Evolutionary conservation across 30 jellyfish, hydroid and myxozoan genomes (phyloP).

Genomic region (Haliclystus octoradiatus): DNA sequence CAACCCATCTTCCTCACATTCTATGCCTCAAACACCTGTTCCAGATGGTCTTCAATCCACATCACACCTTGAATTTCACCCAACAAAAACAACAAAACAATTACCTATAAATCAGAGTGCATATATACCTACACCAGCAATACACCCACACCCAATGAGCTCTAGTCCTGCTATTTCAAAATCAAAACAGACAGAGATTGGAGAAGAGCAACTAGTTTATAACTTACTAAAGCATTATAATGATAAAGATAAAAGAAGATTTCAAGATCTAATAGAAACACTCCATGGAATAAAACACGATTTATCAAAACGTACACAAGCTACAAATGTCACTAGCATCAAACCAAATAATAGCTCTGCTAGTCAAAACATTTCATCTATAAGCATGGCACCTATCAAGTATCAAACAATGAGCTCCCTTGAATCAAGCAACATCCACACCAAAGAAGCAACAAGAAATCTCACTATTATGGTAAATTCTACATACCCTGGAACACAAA

Average conservation of each 20-base stretch:
- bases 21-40: background rate
- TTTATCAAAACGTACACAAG: no score
- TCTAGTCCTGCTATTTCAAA: no score
- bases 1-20: background rate
- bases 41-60: background rate
- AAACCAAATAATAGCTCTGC: no score
- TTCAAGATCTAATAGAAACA: background rate
- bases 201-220: background rate
- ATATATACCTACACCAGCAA: background rate
- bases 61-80: slow-evolving; percentile 12
- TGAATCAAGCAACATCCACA: no score
- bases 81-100: slow-evolving; percentile 3
- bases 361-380: no score
- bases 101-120: background rate
- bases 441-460: no score
- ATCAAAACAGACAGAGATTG: no score
- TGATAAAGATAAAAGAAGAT: background rate
- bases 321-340: no score
- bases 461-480: no score
- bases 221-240: background rate
- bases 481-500: no score
- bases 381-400: no score
- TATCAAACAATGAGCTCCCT: no score
- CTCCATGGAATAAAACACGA: background rate
- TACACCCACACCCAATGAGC: background rate